phyloP scores from a whole-genome alignment of 2,113 vertebrate genomes.

The Corvus cornix region DNA sequence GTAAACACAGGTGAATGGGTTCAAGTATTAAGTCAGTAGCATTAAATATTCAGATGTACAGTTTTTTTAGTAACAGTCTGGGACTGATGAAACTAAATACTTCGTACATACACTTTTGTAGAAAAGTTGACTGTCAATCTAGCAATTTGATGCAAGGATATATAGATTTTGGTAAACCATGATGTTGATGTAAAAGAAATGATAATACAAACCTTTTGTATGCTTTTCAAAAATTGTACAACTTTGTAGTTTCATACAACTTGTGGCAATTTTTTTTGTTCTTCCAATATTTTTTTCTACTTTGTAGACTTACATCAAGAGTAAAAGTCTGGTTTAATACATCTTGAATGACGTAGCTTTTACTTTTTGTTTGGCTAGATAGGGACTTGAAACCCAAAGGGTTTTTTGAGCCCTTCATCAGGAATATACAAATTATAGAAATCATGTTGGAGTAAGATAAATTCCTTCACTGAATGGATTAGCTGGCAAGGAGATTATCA shows the following conservation, averaged over 20 bases:
- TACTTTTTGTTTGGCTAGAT: not conserved
- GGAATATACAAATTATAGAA: not conserved
- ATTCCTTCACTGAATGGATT: not conserved
- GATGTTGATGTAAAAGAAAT: conserved; percentile 49
- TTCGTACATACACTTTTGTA: conserved; percentile 60
- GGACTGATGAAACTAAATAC: conserved; percentile 50
- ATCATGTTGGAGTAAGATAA: not conserved
- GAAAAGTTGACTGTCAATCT: conserved; percentile 41
- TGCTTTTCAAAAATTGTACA: conserved; percentile 61
- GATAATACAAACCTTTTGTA: conserved; percentile 63
- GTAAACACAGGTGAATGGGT: conserved; percentile 41
- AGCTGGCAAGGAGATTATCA: not conserved
- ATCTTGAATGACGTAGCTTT: not conserved
- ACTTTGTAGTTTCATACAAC: conserved; percentile 50
- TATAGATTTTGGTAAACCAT: conserved; percentile 66
- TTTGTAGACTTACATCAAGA: not conserved
- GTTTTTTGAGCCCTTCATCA: not conserved
- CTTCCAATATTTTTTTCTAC: conserved; percentile 44
- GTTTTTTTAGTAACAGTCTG: conserved; percentile 53
- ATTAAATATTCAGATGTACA: conserved; percentile 63
- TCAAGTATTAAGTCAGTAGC: conserved; percentile 56
- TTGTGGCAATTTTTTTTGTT: not conserved
- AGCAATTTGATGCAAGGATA: conserved; percentile 41
- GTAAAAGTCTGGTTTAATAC: not conserved
- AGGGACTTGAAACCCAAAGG: not conserved